Base-by-base conservation (phyloP, 2,113 vertebrate genomes). In the Aegithalos caudatus region DNA sequence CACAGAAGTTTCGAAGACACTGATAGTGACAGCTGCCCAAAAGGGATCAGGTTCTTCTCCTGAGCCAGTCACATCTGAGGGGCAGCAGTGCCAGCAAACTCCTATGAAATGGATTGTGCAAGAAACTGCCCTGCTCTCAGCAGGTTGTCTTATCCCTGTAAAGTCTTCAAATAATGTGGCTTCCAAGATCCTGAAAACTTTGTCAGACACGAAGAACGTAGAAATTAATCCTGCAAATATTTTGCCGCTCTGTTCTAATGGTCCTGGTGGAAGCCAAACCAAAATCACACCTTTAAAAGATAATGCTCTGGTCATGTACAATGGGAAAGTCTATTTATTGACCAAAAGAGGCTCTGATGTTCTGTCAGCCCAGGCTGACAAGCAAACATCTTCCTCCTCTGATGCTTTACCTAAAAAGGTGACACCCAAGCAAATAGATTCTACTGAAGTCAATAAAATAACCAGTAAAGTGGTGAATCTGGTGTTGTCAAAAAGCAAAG, bases 51-150 rank as follows among this genome's bases (percentile, higher is more conserved):
- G 40, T 35, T 79, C 95, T 76, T 67, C 88, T 53, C 40, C 93
- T 19, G 84, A 90, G 64, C 50, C 91, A 12, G 85, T 84, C 29
- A n/a, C 87, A 24, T 81, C 93, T 12, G 57, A 97, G 53, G 97
- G 96, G 66, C 81, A 97, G 53, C 95, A 97, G 69, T 78, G 92
- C 81, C 95, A 96, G 65, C 95, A 92, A 48, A 78, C 95, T 62
- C 98, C 98, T 22, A 97, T 98, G 88, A 99, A 99, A 90, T 99
- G 98, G 99, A 96, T 98, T 12, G 98, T 99, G 92, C 98, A 98
- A 85, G 98, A 99, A 83, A 95, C 84, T 16, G 92, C 97, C 14
- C 92, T 94, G 12, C 66, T 88, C 9, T 48, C 67, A 21, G 69
- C 97, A 25, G 87, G 97, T 38, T 97, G 94, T 84, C 95, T 98